These are phyloP conservation scores for Proteles cristata DNA, from an alignment of 2,113 vertebrate genomes.

Conservation along the genomic window DNA sequence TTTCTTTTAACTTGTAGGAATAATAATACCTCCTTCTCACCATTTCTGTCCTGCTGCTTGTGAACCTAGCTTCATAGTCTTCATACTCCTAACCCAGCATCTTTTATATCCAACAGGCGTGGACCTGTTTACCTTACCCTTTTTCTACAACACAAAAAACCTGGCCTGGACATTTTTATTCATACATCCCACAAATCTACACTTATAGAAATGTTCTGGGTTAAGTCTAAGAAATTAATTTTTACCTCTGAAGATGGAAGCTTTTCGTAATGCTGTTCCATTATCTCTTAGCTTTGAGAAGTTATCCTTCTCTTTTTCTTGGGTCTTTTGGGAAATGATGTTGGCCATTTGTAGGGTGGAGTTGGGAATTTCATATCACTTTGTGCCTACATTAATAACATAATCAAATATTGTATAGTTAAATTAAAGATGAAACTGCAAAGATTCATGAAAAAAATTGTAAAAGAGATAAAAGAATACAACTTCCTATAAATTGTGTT, in stretches of 20 bases:
- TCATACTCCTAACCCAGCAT: background rate
- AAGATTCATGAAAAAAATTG: constrained; percentile 52
- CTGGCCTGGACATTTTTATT: background rate
- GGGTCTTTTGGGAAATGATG: constrained; percentile 5
- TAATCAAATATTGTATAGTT: background rate
- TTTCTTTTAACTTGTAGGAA: constrained; percentile 68
- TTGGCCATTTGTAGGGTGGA: background rate
- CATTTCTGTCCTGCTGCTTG: constrained; percentile 53
- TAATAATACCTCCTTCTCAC: constrained; percentile 71
- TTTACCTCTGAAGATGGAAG: constrained; percentile 9
- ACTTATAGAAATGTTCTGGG: background rate
- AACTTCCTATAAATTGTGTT: background rate
- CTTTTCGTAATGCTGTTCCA: constrained; percentile 17
- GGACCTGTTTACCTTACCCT: background rate
- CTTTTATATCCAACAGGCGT: background rate
- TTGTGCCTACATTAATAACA: background rate
- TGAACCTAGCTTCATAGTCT: constrained; percentile 46
- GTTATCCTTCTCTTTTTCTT: constrained; percentile 52
- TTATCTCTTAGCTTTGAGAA: constrained; percentile 14
- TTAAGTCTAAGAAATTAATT: background rate
- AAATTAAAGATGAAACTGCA: constrained; percentile 27
- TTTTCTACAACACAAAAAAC: background rate
- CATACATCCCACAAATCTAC: background rate
- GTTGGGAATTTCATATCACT: constrained; percentile 36
- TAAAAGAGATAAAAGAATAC: constrained; percentile 26